These are phyloP conservation scores for Euplagia quadripunctaria DNA, from an alignment of 2,888 invertebrate species.

Conservation along the genomic window DNA sequence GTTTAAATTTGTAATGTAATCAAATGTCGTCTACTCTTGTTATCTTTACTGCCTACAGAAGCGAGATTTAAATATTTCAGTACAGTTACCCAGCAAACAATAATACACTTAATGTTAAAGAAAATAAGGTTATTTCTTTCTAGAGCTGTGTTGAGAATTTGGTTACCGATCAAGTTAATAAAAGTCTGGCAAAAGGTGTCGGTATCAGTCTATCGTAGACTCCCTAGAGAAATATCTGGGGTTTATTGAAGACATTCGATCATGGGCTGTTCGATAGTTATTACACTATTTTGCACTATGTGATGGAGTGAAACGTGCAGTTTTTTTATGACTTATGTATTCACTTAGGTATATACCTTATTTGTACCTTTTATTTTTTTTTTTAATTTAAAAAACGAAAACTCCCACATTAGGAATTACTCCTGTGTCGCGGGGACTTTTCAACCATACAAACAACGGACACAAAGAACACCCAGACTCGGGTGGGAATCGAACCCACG, in stretches of 20 bases:
- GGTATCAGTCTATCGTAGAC: slow-evolving; percentile 9
- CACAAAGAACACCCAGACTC: too few relatives aligned
- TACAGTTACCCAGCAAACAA: slow-evolving; percentile 12
- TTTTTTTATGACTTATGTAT: neutral
- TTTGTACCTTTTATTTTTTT: too few relatives aligned
- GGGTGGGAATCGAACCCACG: too few relatives aligned
- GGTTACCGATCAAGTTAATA: slow-evolving; percentile 28
- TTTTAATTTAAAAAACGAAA: too few relatives aligned
- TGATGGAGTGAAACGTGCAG: neutral
- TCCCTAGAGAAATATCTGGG: slow-evolving; percentile 28
- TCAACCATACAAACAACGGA: too few relatives aligned
- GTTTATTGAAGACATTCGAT: slow-evolving; percentile 27
- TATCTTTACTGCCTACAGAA: slow-evolving; percentile 40
- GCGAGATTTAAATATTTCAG: slow-evolving; percentile 40
- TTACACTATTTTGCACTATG: slow-evolving; percentile 15
- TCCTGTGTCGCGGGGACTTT: too few relatives aligned
- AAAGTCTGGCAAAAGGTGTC: slow-evolving; percentile 32
- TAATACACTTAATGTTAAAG: slow-evolving; percentile 4
- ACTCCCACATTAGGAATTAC: too few relatives aligned
- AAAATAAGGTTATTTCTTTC: slow-evolving; percentile 22
- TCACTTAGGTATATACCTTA: too few relatives aligned
- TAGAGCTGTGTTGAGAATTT: slow-evolving; percentile 19
- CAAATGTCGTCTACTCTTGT: slow-evolving; percentile 27
- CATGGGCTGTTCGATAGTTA: slow-evolving; percentile 27
- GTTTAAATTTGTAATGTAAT: slow-evolving; percentile 45